Conservation (phyloP, 1,140 invertebrate genomes). For the Drosophila pandora region DNA sequence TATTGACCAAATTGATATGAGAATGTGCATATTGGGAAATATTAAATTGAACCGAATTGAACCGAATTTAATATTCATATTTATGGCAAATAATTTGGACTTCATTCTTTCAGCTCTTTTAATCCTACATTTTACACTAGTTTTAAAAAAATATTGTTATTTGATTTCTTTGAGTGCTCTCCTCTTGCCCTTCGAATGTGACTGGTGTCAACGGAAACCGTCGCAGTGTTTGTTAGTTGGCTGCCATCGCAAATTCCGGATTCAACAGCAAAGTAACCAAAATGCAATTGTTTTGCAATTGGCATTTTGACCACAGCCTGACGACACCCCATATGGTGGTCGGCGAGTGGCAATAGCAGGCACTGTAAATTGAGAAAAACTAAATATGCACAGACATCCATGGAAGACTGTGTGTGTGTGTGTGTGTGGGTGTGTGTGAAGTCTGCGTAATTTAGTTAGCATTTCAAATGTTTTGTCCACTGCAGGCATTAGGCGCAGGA, state of each 20-base stretch:
- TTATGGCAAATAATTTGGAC: not conserved
- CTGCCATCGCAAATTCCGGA: slow-evolving; percentile 79
- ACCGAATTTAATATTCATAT: not conserved
- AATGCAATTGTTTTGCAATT: slow-evolving; percentile 83
- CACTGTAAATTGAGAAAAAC: slow-evolving; percentile 73
- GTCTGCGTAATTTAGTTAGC: slow-evolving; percentile 75
- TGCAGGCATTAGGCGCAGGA: slow-evolving; percentile 48
- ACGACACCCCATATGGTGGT: slow-evolving; percentile 56
- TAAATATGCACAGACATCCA: slow-evolving; percentile 50
- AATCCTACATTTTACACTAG: too few species aligned
- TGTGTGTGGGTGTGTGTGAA: slow-evolving; percentile 27
- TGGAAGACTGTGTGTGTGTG: slow-evolving; percentile 29
- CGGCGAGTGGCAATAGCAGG: slow-evolving; percentile 42
- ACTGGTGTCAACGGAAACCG: slow-evolving; percentile 67
- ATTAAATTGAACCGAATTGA: not conserved
- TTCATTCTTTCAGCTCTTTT: not conserved
- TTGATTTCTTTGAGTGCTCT: slow-evolving; percentile 9
- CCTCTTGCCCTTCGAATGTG: slow-evolving; percentile 4
- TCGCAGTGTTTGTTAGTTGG: slow-evolving; percentile 76
- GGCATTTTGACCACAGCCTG: slow-evolving; percentile 82
- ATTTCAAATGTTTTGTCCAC: slow-evolving; percentile 63
- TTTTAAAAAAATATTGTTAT: too few species aligned
- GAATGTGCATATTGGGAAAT: not conserved
- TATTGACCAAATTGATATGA: not conserved
- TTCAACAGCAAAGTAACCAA: slow-evolving; percentile 82